phyloP scores from a whole-genome alignment of 2,888 invertebrate species.

The Syrista parreyssii region DNA sequence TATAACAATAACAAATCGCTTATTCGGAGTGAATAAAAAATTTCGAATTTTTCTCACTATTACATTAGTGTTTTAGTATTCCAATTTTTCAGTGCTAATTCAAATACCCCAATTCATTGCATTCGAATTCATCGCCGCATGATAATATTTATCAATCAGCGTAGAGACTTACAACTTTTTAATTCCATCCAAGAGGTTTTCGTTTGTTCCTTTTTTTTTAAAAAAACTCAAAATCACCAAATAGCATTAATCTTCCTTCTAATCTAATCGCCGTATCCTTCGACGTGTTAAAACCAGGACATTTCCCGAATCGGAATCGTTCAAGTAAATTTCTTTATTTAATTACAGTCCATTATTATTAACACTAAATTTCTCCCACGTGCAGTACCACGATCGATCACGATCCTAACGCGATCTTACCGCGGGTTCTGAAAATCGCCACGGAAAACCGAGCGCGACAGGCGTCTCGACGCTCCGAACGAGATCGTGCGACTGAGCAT shows the following conservation, averaged over 20 bases:
- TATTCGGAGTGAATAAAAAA: not conserved
- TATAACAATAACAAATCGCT: too few relatives aligned
- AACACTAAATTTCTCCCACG: conserved; percentile 2
- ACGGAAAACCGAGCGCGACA: conserved; percentile 31
- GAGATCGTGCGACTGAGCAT: conserved; percentile 61
- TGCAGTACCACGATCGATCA: not conserved
- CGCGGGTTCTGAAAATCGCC: conserved; percentile 18
- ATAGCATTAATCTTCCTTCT: not conserved
- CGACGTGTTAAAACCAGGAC: not conserved
- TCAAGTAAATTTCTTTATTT: not conserved
- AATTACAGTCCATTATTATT: not conserved
- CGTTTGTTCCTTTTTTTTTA: not conserved
- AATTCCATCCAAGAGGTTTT: not conserved
- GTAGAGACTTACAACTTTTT: conserved; percentile 1
- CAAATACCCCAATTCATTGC: not conserved
- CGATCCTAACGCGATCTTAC: conserved; percentile 4
- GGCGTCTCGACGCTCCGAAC: conserved; percentile 56
- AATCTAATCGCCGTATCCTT: not conserved
- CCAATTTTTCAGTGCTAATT: not conserved
- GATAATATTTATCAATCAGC: not conserved
- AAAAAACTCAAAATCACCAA: not conserved
- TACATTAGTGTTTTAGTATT: not conserved
- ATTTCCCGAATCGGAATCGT: not conserved
- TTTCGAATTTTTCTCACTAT: not conserved
- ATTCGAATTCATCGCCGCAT: not conserved